A percentile compares a stretch with the other conserved stretches of the same genome.
These are phyloP conservation scores for Tipula lateralis DNA, from an alignment of 2,888 invertebrate species.

Conservation along the genomic window DNA sequence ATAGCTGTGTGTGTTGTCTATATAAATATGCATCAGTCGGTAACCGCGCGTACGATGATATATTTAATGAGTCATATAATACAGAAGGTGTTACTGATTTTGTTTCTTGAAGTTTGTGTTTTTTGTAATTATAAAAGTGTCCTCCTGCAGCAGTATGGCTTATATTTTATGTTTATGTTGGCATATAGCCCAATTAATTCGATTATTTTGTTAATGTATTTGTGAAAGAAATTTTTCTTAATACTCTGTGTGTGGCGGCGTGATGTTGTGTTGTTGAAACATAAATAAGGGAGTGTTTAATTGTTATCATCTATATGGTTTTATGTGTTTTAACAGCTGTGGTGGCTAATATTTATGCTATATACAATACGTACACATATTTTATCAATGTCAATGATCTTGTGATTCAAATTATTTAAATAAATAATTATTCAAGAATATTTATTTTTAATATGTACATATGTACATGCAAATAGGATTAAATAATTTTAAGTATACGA, in stretches of 20 bases:
- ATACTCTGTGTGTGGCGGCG: not conserved
- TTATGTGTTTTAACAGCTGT: not conserved
- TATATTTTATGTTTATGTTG: not conserved
- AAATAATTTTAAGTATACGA: too few relatives aligned
- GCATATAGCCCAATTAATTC: not conserved
- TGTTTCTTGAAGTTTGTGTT: not conserved
- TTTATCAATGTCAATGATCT: not conserved
- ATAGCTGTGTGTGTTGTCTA: not conserved
- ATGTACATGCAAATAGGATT: too few relatives aligned
- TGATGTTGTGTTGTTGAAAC: not conserved
- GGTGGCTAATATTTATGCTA: not conserved
- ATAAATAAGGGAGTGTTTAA: not conserved
- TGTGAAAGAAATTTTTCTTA: not conserved
- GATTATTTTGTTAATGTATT: not conserved
- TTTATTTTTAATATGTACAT: too few relatives aligned
- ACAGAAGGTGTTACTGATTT: not conserved
- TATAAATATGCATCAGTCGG: not conserved
- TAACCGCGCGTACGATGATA: not conserved
- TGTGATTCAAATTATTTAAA: too few relatives aligned
- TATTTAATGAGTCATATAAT: not conserved
- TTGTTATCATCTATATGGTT: not conserved
- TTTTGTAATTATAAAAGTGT: not conserved
- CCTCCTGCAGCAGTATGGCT: not conserved
- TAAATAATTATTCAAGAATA: too few relatives aligned
- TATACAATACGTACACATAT: not conserved